These are phyloP conservation scores for Ryuthela nishihirai DNA, from an alignment of 2,888 invertebrate genomes.

Conservation along the genomic window DNA sequence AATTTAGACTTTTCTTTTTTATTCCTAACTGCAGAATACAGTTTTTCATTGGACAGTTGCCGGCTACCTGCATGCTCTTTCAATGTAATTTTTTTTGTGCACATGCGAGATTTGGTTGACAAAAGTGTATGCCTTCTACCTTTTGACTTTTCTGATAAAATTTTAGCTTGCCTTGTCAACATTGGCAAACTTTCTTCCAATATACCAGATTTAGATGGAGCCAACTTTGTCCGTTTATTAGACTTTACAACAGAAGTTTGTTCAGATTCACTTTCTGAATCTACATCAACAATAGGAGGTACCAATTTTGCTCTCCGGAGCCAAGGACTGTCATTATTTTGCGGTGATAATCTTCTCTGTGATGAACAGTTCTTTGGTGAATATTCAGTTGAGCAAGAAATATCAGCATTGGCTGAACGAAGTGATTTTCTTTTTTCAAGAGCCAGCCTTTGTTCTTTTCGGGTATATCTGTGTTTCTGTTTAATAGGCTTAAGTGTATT, in stretches of 20 bases:
- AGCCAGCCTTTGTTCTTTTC: slow-evolving; percentile 20
- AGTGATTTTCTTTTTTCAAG: slow-evolving; percentile 33
- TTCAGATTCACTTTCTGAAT: slow-evolving; percentile 38
- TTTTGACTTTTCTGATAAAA: slow-evolving; percentile 3
- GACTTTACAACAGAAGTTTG: slow-evolving; percentile 1
- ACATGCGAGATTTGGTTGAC: background rate
- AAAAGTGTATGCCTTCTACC: background rate
- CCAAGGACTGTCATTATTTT: slow-evolving; percentile 21
- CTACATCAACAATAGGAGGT: slow-evolving; percentile 39
- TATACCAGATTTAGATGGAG: too few relatives aligned
- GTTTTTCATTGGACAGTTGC: slow-evolving; percentile 22
- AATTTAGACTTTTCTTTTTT: slow-evolving; percentile 21
- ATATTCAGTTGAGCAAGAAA: too few relatives aligned
- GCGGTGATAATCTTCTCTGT: background rate
- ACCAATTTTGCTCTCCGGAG: slow-evolving; percentile 34
- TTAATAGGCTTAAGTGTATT: too few relatives aligned
- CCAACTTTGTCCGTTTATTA: slow-evolving; percentile 3
- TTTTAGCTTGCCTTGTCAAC: background rate
- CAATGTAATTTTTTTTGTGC: slow-evolving; percentile 18
- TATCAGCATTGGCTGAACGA: slow-evolving; percentile 30
- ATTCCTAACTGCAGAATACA: slow-evolving; percentile 4
- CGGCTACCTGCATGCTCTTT: slow-evolving; percentile 24
- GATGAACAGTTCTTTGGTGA: background rate
- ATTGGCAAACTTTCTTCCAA: too few relatives aligned
- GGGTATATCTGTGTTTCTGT: slow-evolving; percentile 6